Base-by-base conservation (phyloP, 2,797 vertebrate genomes). In the Xyrichtys novacula region DNA sequence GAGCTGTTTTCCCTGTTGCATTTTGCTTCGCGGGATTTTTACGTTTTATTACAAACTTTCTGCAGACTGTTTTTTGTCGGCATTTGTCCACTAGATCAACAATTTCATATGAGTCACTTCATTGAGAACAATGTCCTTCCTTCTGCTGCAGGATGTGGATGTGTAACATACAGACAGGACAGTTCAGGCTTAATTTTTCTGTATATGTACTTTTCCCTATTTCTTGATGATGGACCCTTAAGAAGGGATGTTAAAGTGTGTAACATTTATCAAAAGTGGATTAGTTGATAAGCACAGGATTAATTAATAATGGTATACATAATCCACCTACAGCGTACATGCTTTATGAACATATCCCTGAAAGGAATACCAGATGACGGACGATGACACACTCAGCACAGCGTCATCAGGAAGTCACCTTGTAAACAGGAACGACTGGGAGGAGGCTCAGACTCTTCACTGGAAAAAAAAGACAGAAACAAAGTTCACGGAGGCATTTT, bases 341-440 rank as follows among this genome's bases (percentile, higher is more conserved):
- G n/a, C n/a, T n/a, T n/a, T n/a, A 22, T 50, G 15, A 3, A 3
- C 25, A 25, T 48, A 23, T 64, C 67, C 76, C 61, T 91, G 74
- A 91, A 72, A 84, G 68, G 66, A 87, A 86, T 73, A 87, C 64
- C 89, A 91, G 87, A 89, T 91, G 83, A 85, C 60, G 39, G 50
- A 65, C 32, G 17, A 5, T 81, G 83, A 88, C 88, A 91, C 83
- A 73, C 60, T 32, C 53, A 54, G 63, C 59, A 32, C 67, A 65
- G 29, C 78, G 81, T 87, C 84, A 88, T 72, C 80, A 92, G 90
- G 93, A 94, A 93, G 80, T 78, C 60, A 58, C 72, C 66, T 66
- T 80, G 88, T 93, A 93, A 94, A 94, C 93, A 94, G 91, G 92
- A 93, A 91, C 29, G 46, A 56, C 81, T 73, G 76, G 84, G 88